Conservation (phyloP, 2,797 vertebrate genomes). For the Sebastiscus albofasciatus region DNA sequence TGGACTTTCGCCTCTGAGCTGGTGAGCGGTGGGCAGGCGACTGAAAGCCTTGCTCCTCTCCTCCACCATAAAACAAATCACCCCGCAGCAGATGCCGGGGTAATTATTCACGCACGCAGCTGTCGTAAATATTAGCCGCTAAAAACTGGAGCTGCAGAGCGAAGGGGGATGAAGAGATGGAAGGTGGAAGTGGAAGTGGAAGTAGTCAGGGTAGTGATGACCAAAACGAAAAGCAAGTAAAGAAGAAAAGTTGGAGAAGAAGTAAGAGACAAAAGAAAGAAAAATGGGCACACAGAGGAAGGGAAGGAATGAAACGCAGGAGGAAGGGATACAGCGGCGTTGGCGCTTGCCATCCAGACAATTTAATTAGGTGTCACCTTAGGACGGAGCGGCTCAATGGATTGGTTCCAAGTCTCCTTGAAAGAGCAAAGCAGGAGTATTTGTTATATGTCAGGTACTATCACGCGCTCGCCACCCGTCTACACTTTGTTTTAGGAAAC, state of each 20-base stretch:
- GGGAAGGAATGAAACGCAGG: conserved; percentile 33
- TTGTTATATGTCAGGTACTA: conserved; percentile 80
- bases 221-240: conserved; percentile 15
- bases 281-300: conserved; percentile 24
- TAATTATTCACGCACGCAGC: conserved; percentile 82
- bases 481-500: conserved; percentile 79
- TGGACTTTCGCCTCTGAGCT: conserved; percentile 66
- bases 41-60: conserved; percentile 51
- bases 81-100: conserved; percentile 81
- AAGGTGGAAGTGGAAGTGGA: conserved; percentile 3
- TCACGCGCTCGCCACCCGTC: conserved; percentile 65
- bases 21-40: conserved; percentile 35
- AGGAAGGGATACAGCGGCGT: conserved; percentile 49
- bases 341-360: conserved; percentile 75
- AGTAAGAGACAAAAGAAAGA: conserved; percentile 36
- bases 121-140: conserved; percentile 81
- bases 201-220: neutral
- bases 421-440: conserved; percentile 80
- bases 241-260: conserved; percentile 30
- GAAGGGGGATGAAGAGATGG: conserved; percentile 29
- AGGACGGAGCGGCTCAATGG: conserved; percentile 79
- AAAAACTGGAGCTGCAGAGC: conserved; percentile 32
- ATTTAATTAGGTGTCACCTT: conserved; percentile 88
- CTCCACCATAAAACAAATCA: conserved; percentile 79
- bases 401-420: conserved; percentile 85